Base-by-base conservation (phyloP, 1,140 invertebrate genomes). In the Drosophila grimshawi region DNA sequence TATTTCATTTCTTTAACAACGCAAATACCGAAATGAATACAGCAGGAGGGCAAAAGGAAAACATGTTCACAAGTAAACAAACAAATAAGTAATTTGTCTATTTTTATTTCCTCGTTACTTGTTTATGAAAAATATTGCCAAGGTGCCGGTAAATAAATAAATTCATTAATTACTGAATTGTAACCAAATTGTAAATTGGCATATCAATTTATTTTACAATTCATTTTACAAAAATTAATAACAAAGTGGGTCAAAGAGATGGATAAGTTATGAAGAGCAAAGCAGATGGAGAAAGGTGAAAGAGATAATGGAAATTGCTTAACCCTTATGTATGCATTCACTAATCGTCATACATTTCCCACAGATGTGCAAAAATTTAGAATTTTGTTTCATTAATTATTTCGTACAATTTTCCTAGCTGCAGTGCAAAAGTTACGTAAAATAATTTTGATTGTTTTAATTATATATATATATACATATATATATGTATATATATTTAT, bases 41-140 rank as follows among this genome's bases (percentile, higher is more conserved):
- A 19, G 19, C 19, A 19, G 19, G 19, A 19, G 19, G 19, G 19
- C 11, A 27, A 41, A 29, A 41, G 29, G 41, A 55, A 55, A 39
- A 68, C 41, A 55, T 66, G 60, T 65, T 29, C 55, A 46, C 39
- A 70, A 62, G 30, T 63, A 72, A 73, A 46, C 70, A 73, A 72
- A 73, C 48, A 61, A 53, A 45, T 37, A 69, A 60, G 49, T 62
- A 66, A 67, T 49, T 48, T 57, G n/a, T 29, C 8, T 32, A 32
- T 6, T 29, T 46, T 62, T 51, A 33, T 41, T 64, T 45, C 39
- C 30, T 33, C 10, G 19, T 52, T 46, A 39, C 35, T 57, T 48
- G 8, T 46, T 41, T 41, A 41, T 41, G 3, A 19, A 19, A 19
- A 1, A 19, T 19, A 19, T 19, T 19, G 19, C 19, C 19, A 19